phyloP scores from a whole-genome alignment of 2,797 vertebrate genomes.

The Anguilla marmorata region DNA sequence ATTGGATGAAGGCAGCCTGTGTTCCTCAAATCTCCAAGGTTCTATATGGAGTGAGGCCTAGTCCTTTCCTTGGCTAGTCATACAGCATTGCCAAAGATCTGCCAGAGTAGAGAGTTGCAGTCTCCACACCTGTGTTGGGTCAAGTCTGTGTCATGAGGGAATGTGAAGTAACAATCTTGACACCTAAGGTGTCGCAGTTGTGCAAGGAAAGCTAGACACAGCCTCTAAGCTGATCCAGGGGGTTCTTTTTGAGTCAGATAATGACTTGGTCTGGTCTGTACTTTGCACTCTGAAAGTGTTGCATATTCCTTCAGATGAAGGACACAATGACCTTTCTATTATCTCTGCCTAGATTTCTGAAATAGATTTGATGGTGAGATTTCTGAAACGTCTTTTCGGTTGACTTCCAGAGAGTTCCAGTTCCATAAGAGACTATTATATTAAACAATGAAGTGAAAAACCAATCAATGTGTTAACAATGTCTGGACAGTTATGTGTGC shows the following conservation, averaged over 20 bases:
- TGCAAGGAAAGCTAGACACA: neutral
- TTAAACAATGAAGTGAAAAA: neutral
- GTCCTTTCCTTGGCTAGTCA: neutral
- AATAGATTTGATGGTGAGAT: neutral
- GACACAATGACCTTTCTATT: neutral
- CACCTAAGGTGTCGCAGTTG: neutral
- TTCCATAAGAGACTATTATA: neutral
- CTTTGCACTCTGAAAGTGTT: neutral
- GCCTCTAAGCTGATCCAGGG: neutral
- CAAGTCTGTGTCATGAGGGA: no score
- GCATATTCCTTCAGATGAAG: neutral
- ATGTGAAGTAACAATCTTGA: neutral
- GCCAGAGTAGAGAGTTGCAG: neutral
- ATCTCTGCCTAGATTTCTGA: neutral
- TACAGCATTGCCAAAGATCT: neutral
- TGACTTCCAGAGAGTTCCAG: neutral
- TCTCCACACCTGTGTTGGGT: neutral
- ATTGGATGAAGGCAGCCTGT: neutral
- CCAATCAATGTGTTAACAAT: conserved; percentile 11
- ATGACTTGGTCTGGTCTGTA: neutral
- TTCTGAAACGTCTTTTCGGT: neutral
- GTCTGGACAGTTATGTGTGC: conserved; percentile 9
- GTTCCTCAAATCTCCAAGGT: neutral
- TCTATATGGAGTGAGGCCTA: neutral
- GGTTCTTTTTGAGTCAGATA: neutral